Percentiles rank a stretch among this genome's conserved stretches.
phyloP scores from a whole-genome alignment of 1,140 invertebrate species.

The Goniozus legneri region DNA sequence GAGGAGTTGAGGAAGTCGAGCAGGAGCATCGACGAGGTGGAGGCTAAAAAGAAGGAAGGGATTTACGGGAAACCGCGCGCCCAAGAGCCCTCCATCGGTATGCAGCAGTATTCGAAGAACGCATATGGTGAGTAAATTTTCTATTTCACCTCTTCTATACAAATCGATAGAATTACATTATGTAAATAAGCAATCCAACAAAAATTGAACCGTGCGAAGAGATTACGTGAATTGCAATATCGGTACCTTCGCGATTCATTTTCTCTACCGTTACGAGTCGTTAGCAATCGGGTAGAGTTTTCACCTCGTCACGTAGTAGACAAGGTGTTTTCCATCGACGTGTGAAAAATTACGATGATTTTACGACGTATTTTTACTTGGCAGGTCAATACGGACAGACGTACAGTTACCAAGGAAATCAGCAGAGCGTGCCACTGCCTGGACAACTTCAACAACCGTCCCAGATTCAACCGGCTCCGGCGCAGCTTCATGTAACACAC shows the following conservation, averaged over 20 bases:
- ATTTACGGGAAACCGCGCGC: slow-evolving; percentile 60
- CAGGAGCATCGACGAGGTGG: slow-evolving; percentile 45
- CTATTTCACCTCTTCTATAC: too few relatives aligned
- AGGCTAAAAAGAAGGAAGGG: slow-evolving; percentile 48
- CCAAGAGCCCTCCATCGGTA: slow-evolving; percentile 41
- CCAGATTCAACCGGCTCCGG: slow-evolving; percentile 42
- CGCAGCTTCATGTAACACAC: slow-evolving; percentile 49
- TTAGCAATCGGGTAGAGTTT: too few relatives aligned
- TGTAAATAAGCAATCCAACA: too few relatives aligned
- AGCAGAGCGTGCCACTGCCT: slow-evolving; percentile 40
- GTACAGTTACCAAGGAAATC: slow-evolving; percentile 38
- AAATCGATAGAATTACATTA: too few relatives aligned
- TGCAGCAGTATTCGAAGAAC: slow-evolving; percentile 50
- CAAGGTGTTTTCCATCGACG: too few relatives aligned
- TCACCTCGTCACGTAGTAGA: too few relatives aligned
- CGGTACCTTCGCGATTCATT: too few relatives aligned
- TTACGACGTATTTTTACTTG: too few relatives aligned
- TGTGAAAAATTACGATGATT: too few relatives aligned
- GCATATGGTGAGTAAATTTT: slow-evolving; percentile 33
- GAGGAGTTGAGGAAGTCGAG: slow-evolving; percentile 60
- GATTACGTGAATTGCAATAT: too few relatives aligned
- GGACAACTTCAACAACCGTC: slow-evolving; percentile 39
- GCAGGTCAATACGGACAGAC: slow-evolving; percentile 42
- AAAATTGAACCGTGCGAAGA: too few relatives aligned
- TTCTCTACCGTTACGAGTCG: too few relatives aligned